These are phyloP conservation scores for Lutjanus argentimaculatus DNA, from an alignment of 2,797 vertebrate genomes.

Conservation along the genomic window DNA sequence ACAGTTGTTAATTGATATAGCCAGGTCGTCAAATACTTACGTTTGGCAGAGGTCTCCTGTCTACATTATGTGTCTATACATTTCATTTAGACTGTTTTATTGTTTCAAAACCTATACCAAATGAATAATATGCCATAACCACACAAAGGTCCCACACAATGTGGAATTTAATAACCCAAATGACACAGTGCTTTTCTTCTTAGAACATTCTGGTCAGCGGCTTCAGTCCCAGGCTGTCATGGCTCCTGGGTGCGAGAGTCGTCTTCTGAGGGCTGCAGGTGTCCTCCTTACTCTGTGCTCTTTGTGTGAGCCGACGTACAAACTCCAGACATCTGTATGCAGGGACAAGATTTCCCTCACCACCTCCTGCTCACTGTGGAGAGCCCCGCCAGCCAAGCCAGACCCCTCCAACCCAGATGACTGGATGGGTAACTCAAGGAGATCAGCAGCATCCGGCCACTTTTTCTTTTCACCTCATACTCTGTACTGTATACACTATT, in stretches of 20 bases:
- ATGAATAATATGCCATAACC: too few species aligned
- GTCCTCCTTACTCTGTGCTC: constrained; percentile 87
- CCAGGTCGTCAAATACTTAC: too few species aligned
- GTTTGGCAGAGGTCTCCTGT: too few species aligned
- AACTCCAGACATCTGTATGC: constrained; percentile 35
- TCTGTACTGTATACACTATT: constrained; percentile 71
- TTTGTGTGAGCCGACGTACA: constrained; percentile 82
- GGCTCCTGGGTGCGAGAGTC: constrained; percentile 89
- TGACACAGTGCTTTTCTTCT: constrained; percentile 9
- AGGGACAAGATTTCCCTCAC: constrained; percentile 46
- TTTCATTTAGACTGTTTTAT: too few species aligned
- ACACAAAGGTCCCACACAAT: neutral
- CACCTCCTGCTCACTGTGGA: constrained; percentile 40
- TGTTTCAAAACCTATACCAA: too few species aligned
- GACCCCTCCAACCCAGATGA: constrained; percentile 55
- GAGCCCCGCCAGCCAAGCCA: constrained; percentile 61
- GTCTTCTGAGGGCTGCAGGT: constrained; percentile 84
- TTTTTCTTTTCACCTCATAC: constrained; percentile 70
- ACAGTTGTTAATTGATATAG: too few species aligned
- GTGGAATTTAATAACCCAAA: neutral
- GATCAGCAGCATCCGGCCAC: constrained; percentile 80
- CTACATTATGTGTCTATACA: too few species aligned
- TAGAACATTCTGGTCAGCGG: constrained; percentile 91
- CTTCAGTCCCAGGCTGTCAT: constrained; percentile 87
- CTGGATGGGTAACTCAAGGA: constrained; percentile 74